A percentile compares a stretch with the other conserved stretches of the same genome.
Evolutionary conservation across 2,888 invertebrate species (phyloP).

Genomic region (Polydrusus cervinus): DNA sequence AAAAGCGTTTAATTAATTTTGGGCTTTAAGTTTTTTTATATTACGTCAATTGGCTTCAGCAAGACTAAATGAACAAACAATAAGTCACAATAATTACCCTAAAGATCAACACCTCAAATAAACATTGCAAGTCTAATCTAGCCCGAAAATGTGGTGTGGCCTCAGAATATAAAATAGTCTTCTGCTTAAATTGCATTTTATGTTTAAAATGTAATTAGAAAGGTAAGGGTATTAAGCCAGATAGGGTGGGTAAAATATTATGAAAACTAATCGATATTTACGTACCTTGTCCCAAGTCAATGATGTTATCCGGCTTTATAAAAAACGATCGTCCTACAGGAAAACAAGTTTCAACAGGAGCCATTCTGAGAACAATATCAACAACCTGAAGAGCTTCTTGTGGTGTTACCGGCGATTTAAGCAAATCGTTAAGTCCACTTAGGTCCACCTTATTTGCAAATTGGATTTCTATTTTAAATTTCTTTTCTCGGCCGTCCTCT

Average conservation of each 20-base stretch:
- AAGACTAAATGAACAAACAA: no score
- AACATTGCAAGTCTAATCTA: no score
- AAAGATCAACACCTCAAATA: no score
- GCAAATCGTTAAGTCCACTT: constrained; percentile 58
- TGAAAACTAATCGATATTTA: background rate
- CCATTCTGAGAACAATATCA: constrained; percentile 86
- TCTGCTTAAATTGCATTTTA: no score
- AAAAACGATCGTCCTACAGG: constrained; percentile 62
- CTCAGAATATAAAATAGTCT: no score
- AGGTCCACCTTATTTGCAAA: constrained; percentile 74
- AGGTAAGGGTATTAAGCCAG: no score
- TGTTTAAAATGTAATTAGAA: no score
- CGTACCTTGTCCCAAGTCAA: constrained; percentile 77
- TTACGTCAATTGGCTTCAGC: no score
- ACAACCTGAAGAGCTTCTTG: constrained; percentile 84
- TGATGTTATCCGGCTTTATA: constrained; percentile 65
- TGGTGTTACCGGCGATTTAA: constrained; percentile 67
- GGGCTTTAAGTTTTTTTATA: no score
- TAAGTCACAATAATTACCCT: no score
- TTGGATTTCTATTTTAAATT: constrained; percentile 71
- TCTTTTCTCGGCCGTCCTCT: constrained; percentile 51
- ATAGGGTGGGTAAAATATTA: background rate
- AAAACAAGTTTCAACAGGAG: constrained; percentile 71
- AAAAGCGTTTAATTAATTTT: no score
- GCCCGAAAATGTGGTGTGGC: no score